A percentile compares a stretch with the other conserved stretches of the same genome.
Evolutionary conservation across 1,140 invertebrate genomes (phyloP).

Genomic region (Stenopsyche tienmushanensis): DNA sequence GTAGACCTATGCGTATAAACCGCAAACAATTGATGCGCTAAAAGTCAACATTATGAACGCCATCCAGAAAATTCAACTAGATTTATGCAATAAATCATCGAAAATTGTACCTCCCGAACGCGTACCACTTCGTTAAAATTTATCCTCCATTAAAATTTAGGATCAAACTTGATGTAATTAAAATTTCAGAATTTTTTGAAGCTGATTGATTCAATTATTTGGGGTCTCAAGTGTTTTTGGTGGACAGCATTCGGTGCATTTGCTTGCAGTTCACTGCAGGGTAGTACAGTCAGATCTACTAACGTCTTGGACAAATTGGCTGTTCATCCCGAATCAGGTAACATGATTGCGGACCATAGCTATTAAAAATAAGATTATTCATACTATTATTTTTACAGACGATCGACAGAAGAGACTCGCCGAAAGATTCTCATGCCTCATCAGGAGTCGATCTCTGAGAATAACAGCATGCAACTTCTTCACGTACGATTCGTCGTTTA

Average conservation of each 20-base stretch:
- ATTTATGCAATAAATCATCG: too few species aligned
- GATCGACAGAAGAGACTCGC: not conserved
- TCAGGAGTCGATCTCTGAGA: not conserved
- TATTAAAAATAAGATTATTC: not conserved
- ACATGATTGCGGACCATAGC: not conserved
- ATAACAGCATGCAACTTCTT: conserved; percentile 6
- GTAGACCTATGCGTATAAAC: too few species aligned
- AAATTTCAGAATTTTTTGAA: not conserved
- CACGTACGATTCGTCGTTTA: not conserved
- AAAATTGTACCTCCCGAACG: too few species aligned
- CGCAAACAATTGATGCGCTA: too few species aligned
- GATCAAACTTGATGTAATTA: too few species aligned
- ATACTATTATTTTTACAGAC: not conserved
- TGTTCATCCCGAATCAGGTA: not conserved
- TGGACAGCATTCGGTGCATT: not conserved
- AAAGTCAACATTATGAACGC: too few species aligned
- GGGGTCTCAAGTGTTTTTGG: not conserved
- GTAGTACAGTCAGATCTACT: not conserved
- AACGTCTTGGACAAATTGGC: not conserved
- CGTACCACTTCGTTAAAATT: too few species aligned
- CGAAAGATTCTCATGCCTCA: not conserved
- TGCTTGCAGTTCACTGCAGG: not conserved
- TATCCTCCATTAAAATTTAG: too few species aligned
- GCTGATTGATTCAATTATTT: not conserved
- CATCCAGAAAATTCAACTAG: too few species aligned